Base-by-base conservation (phyloP, 2,888 invertebrate genomes). In the Drosophila cracens region DNA sequence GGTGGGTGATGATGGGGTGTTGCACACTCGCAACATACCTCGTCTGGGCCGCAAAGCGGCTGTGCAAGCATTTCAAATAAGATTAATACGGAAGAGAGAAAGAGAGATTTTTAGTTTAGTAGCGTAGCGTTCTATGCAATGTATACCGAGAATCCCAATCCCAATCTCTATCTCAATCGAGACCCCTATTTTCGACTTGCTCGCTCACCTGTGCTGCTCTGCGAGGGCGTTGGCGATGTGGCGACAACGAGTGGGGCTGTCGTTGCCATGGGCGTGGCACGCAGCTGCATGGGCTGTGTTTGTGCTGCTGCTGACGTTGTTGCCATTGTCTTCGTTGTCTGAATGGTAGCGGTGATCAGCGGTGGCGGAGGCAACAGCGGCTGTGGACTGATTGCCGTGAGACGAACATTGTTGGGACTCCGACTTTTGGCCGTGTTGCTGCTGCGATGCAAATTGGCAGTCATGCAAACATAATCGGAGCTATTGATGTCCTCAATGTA, bases 401-500 rank as follows among this genome's bases (percentile, higher is more conserved):
- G 56, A 0, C 77, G 71, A 10, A 71, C 49, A 27, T 60, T 68
- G 56, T 58, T 79, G 53, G 79, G 69, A 40, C 79, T 78, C 56
- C 79, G 74, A 65, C 82, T 74, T 36, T 72, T 66, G 60, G 60
- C 67, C 16, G 60, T 56, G 65, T 31, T 70, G 64, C 29, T 70
- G 64, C 62, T 83, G 59, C 92, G 81, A 70, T 91, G 92, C 62
- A 95, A 94, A 43, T 95, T 96, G n/a, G 96, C 96, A 18, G 96
- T 96, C 97, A 97, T 97, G 87, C 97, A 96, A 31, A 97, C 97
- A 93, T 97, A 97, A 90, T 97, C 97, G 21, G 96, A 96, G 72
- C 96, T 96, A 91, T 96, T 96, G 25, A 96, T 95, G 78, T 96
- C 96, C 70, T 96, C 96, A 48, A 94, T 94, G 90, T 94, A 93